Base-by-base conservation (phyloP, 2,888 invertebrate genomes). In the Tenthredo mesomela region DNA sequence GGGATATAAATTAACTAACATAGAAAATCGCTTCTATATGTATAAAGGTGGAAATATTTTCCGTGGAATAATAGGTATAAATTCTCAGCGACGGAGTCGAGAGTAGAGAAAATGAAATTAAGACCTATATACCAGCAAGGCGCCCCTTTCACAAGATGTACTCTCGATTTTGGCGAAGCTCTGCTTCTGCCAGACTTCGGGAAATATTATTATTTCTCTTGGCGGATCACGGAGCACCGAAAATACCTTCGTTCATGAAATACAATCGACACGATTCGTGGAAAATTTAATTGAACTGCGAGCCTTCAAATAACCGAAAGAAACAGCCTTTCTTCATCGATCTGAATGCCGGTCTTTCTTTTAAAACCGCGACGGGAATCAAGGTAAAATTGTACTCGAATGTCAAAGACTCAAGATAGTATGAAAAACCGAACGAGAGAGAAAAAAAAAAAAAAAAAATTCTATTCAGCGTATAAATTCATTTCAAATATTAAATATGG, bases 131-230 rank as follows among this genome's bases (percentile, higher is more conserved):
- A 21, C 21, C 77, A 47, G 29, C 54, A 29, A 50, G 50, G 25
- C 50, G 54, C 47, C 73, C 73, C 73, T 73, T 77, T 77, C 77
- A 29, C 15, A 54, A 77, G 77, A 77, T 15, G 50, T 77, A 47
- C 50, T 10, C 50, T 25, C 33, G 50, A 77, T 50, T 50, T 54
- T 25, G 54, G 29, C 15, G 65, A 77, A 77, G 50, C 50, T 77
- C 50, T 50, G 77, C 50, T 50, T 18, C 47, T 18, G 29, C 50
- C n/a, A n/a, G n/a, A n/a, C 50, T 50, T 50, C 5, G 50, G 50
- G 54, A 77, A 77, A 77, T 77, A 77, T 77, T 77, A 77, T 77
- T 77, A 77, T 18, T 77, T 50, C 47, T 77, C 50, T 54, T 33
- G 47, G 50, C 54, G 29, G 50, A 77, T 77, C 50, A 29, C 47